phyloP scores from a whole-genome alignment of 2,888 invertebrate species.

The Coecobrya sp. region DNA sequence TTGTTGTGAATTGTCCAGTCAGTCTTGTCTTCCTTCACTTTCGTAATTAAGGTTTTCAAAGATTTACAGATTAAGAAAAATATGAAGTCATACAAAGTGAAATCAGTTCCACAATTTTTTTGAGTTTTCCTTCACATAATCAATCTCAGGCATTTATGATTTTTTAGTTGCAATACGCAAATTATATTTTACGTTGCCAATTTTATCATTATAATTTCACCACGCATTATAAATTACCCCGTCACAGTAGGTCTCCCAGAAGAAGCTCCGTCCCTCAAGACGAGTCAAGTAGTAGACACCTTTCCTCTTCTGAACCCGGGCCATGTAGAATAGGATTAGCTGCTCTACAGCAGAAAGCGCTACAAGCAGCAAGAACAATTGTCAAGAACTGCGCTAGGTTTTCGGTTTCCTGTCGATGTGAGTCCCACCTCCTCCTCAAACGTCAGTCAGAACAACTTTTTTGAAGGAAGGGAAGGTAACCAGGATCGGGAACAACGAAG shows the following conservation, averaged over 20 bases:
- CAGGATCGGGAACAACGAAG: slow-evolving; percentile 67
- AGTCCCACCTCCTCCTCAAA: slow-evolving; percentile 83
- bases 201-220: slow-evolving; percentile 47
- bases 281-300: slow-evolving; percentile 64
- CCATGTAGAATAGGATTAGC: slow-evolving; percentile 91
- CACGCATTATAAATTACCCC: slow-evolving; percentile 15
- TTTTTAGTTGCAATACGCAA: neutral
- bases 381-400: slow-evolving; percentile 86
- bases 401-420: slow-evolving; percentile 85
- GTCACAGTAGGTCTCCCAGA: slow-evolving; percentile 75
- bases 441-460: slow-evolving; percentile 72
- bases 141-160: neutral
- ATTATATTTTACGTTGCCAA: slow-evolving; percentile 39
- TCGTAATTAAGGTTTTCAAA: slow-evolving; percentile 1
- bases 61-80: neutral
- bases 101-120: too few relatives aligned
- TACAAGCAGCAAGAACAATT: slow-evolving; percentile 89
- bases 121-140: neutral
- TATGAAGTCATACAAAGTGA: neutral
- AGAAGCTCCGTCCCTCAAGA: slow-evolving; percentile 82
- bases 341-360: slow-evolving; percentile 93
- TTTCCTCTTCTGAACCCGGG: slow-evolving; percentile 51
- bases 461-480: slow-evolving; percentile 22
- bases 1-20: neutral
- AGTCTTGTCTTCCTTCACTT: slow-evolving; percentile 62